A percentile compares a stretch with the other conserved stretches of the same genome.
Evolutionary conservation across 2,888 invertebrate genomes (phyloP).

Genomic region (Leucoma salicis): DNA sequence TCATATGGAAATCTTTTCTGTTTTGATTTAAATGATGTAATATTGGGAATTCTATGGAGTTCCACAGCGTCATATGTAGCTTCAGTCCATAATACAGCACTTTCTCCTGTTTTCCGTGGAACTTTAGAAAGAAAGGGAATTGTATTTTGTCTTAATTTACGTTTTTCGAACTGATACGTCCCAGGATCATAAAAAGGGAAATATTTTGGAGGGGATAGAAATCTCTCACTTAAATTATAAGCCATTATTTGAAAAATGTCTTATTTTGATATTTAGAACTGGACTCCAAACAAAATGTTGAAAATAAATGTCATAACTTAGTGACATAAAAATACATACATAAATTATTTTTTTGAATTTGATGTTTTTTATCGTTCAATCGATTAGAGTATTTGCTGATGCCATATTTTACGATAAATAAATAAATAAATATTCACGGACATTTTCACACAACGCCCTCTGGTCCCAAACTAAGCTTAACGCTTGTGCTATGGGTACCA

Average conservation of each 20-base stretch:
- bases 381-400: too few relatives aligned
- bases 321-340: too few relatives aligned
- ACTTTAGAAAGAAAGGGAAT: conserved; percentile 56
- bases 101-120: conserved; percentile 39
- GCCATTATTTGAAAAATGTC: conserved; percentile 57
- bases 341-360: too few relatives aligned
- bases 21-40: conserved; percentile 53
- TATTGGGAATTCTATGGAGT: conserved; percentile 49
- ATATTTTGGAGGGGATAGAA: conserved; percentile 41
- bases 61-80: conserved; percentile 42
- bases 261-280: too few relatives aligned
- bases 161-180: conserved; percentile 46
- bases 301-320: too few relatives aligned
- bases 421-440: too few relatives aligned
- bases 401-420: too few relatives aligned
- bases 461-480: too few relatives aligned
- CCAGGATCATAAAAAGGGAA: conserved; percentile 58
- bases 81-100: conserved; percentile 53
- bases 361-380: too few relatives aligned
- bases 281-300: too few relatives aligned
- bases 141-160: conserved; percentile 34
- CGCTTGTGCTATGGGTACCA: too few relatives aligned
- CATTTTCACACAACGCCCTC: too few relatives aligned
- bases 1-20: conserved; percentile 61
- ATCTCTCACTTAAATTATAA: conserved; percentile 49